Percentiles rank a stretch among this genome's conserved stretches.
Conservation (phyloP, 2,797 vertebrate genomes). For the Phataginus tricuspis region DNA sequence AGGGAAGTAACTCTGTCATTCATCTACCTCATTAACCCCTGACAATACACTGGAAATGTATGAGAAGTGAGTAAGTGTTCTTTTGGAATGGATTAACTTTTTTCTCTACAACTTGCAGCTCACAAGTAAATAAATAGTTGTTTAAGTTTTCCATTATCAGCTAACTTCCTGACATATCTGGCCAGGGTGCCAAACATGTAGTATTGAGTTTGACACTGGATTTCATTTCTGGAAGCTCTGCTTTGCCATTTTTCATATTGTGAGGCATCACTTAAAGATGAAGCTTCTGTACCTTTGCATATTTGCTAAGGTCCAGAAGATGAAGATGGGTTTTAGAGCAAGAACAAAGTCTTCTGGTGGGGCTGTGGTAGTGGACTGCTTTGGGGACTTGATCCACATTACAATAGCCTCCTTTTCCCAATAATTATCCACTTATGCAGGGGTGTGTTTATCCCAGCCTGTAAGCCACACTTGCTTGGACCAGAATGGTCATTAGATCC, state of each 20-base stretch:
- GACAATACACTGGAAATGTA: background rate
- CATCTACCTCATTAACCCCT: background rate
- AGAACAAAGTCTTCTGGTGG: background rate
- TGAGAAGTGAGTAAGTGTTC: background rate
- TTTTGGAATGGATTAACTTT: background rate
- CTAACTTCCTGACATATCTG: background rate
- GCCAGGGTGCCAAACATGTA: background rate
- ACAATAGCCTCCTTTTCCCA: background rate
- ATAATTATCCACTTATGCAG: background rate
- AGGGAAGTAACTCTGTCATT: background rate
- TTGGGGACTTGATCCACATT: background rate
- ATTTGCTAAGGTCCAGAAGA: background rate
- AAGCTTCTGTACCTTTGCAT: background rate
- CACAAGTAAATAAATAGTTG: background rate
- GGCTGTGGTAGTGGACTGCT: background rate
- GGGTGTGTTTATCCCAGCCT: background rate
- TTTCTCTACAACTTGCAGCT: background rate
- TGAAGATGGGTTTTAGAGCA: background rate
- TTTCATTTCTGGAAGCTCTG: background rate
- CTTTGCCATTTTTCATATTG: background rate
- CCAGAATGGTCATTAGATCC: background rate
- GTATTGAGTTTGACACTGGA: background rate
- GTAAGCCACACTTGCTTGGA: background rate
- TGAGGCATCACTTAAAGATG: background rate
- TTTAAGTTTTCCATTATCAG: background rate